Evolutionary conservation across 1,140 invertebrate species (phyloP), one percentile per base, ranked within the genome.

Genomic region (Bombus sibiricus): DNA sequence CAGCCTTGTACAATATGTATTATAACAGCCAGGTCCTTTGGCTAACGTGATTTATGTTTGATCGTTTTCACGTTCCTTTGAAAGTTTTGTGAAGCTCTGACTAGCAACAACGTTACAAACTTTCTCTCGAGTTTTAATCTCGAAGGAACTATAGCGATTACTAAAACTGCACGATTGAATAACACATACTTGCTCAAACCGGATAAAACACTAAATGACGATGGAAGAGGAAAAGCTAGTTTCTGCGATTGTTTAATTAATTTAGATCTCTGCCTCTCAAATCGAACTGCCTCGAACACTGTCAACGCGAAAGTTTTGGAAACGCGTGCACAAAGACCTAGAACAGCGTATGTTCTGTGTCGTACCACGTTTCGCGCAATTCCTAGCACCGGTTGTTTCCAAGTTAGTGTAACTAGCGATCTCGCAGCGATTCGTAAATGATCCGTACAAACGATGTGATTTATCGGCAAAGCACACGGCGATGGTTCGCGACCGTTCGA

Each of bases 371-470:
- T 69, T 39, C 37, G 1, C 76, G n/a, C n/a, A 43, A 66, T 43
- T 64, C 28, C 9, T 15, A 39, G 9, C 37, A 64, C 3, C 39
- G n/a, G 18, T 66, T 78, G 59, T 34, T 78, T 34, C 18, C 6
- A 18, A 34, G 18, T n/a, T n/a, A 3, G 34, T 1, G 34, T 25
- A 68, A 68, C 32, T 68, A 68, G 59, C 59, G 53, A 77, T 77
- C 37, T 72, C 34, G 15, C 0, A 18, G 43, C 37, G 15, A 85
- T 75, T 85, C 34, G 43, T 28, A 76, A 88, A 73, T 73, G 84
- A 89, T 81, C 79, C 72, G 69, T 79, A 59, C 59, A 64, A 47
- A 83, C 75, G 71, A 80, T 53, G 75, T 80, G 76, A 83, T 79
- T 83, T 86, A 88, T 86, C 71, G 53, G 15, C 15, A 13, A 13